phyloP scores from a whole-genome alignment of 1,140 invertebrate genomes.

The Polypedilum pembai region DNA sequence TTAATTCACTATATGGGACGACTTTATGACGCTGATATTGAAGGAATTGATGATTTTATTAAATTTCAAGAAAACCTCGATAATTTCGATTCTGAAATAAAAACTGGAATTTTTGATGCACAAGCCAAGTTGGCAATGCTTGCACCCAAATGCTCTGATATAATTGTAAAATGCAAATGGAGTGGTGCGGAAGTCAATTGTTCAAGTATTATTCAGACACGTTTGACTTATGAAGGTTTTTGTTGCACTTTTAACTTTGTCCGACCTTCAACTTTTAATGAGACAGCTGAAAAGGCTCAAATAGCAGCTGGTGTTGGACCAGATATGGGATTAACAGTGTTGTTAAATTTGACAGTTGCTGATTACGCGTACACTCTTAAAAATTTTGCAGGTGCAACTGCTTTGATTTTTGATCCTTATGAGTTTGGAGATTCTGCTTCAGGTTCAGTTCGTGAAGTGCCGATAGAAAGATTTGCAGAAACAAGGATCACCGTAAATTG shows the following conservation, averaged over 20 bases:
- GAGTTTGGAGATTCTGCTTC: constrained; percentile 32
- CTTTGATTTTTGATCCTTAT: constrained; percentile 16
- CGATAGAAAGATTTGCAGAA: constrained; percentile 34
- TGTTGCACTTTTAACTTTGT: constrained; percentile 54
- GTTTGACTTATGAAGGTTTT: constrained; percentile 49
- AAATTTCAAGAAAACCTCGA: constrained; percentile 29
- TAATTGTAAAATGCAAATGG: constrained; percentile 47
- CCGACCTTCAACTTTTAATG: constrained; percentile 20
- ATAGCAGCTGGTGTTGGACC: constrained; percentile 34
- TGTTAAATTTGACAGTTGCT: constrained; percentile 44
- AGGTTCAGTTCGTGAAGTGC: constrained; percentile 37
- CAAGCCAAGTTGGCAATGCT: constrained; percentile 39
- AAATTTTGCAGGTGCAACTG: constrained; percentile 38
- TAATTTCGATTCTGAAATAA: constrained; percentile 31
- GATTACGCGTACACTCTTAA: constrained; percentile 48
- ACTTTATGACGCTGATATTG: constrained; percentile 34
- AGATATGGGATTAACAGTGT: constrained; percentile 42
- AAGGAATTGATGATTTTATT: constrained; percentile 12
- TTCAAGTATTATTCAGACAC: constrained; percentile 43
- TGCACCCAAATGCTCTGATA: constrained; percentile 46
- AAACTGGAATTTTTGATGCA: constrained; percentile 33
- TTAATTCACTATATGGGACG: constrained; percentile 33
- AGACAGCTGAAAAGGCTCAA: not conserved
- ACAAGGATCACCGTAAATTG: constrained; percentile 34
- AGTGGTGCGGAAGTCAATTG: constrained; percentile 42